Evolutionary conservation across 2,797 vertebrate species (phyloP), one percentile per base, ranked within the genome.

Genomic region (Karalla daura): DNA sequence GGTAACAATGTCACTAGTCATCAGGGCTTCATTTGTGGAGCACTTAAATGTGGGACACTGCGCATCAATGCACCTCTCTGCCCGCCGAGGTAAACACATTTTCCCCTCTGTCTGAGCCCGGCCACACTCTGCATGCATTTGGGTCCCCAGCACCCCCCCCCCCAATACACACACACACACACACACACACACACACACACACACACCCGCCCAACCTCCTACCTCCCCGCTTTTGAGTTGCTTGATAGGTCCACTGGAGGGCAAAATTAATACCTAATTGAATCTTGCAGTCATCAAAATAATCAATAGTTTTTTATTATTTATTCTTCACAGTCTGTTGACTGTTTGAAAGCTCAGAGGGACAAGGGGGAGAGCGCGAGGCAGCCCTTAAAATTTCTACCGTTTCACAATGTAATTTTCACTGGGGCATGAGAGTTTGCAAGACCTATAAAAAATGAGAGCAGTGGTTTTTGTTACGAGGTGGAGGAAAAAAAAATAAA

Each of bases 241-340:
- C 94, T 96, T 97, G 96, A 98, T 98, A 98, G 97, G 97, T 97
- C 98, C 97, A 99, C 96, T 99, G 97, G 97, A 99, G 98, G 97
- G 98, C 97, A 99, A 99, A 99, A 99, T 99, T 98, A 99, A 99
- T 99, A 98, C 97, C 97, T 99, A 99, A 99, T 99, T 99, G 98
- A 99, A 98, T 99, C 96, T 98, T 96, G 95, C 96, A 98, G 96
- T 99, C 96, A 99, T 99, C 97, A 99, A 97, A 99, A 98, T 99
- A 99, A 99, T 99, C 98, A 98, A 99, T 99, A 98, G 94, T 98
- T 98, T 97, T 99, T 97, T 99, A 99, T 99, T 99, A 99, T 99
- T 99, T 99, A 99, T 99, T 98, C 97, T 99, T 98, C 98, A 98
- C 97, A 98, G 96, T 99, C 97, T 97, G 97, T 97, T 97, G 96